Base-by-base conservation (phyloP, 2,113 vertebrate species). In the Proteles cristata region DNA sequence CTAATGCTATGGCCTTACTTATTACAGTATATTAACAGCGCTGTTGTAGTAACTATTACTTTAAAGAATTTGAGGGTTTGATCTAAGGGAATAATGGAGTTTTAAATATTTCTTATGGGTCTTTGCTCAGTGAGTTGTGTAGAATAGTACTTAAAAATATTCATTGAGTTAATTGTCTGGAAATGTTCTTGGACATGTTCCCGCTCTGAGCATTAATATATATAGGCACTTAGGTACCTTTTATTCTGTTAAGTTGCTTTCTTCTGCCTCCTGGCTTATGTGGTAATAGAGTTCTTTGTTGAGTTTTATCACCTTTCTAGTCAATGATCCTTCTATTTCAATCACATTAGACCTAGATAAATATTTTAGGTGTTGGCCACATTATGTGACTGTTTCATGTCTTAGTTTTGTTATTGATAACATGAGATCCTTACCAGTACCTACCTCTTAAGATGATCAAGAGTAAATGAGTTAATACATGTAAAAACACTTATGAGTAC, bases 281-380 rank as follows among this genome's bases (percentile, higher is more conserved):
- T 84, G 33, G 16, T 82, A 69, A n/a, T 80, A 84, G 14, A 96
- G 25, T 94, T 89, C 45, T 86, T 94, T 71, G 31, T 76, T 86
- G 68, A 88, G 7, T 17, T 39, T 87, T 28, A 19, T 88, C 33
- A 5, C n/a, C 87, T 82, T 33, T 83, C 35, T 87, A 7, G 14
- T 90, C 88, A 63, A 5, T 68, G 50, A 87, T 53, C 7, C 45
- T 74, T 73, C 16, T 68, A 45, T 53, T 84, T 91, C 25, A 77
- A 8, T 50, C 35, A 11, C 28, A 48, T 82, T 82, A 53, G 53
- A 88, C 14, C 45, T 94, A 71, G 73, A 55, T 85, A 6, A 45
- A 66, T 73, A 58, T 55, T 92, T 69, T 55, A 73, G 33, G 23
- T 85, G 21, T n/a, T 86, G 50, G 63, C 39, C 15, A 92, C 31